Percentiles rank a stretch among this genome's conserved stretches.
Conservation (phyloP, 2,797 vertebrate genomes). For the Todus mexicanus region DNA sequence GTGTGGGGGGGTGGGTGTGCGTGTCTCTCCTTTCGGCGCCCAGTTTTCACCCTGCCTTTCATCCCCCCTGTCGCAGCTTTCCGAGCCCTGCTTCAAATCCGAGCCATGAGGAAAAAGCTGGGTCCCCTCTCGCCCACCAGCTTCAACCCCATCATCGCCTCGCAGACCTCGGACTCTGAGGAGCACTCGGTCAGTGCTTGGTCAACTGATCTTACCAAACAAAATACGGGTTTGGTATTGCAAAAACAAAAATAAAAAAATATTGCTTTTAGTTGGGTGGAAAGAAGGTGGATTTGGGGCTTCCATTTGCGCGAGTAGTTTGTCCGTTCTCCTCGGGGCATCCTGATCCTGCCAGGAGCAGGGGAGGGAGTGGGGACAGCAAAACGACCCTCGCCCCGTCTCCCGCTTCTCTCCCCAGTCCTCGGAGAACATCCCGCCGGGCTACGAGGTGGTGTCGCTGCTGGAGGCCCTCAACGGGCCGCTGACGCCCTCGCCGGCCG, state of each 20-base stretch:
- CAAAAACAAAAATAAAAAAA: too few relatives aligned
- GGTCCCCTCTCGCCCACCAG: constrained; percentile 87
- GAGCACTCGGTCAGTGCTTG: constrained; percentile 88
- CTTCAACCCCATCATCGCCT: constrained; percentile 93
- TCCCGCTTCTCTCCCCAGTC: constrained; percentile 74
- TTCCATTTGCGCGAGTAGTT: background rate
- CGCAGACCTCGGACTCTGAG: constrained; percentile 94
- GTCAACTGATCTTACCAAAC: background rate
- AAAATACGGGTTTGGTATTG: background rate
- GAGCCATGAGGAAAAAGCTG: constrained; percentile 95
- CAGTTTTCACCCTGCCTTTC: background rate
- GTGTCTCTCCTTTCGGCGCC: background rate
- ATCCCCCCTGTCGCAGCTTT: constrained; percentile 76
- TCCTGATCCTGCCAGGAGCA: background rate
- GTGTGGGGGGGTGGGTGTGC: background rate
- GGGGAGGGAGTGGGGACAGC: background rate
- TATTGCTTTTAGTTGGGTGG: background rate
- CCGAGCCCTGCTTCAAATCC: constrained; percentile 95
- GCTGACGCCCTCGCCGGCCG: constrained; percentile 81
- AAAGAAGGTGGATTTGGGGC: background rate
- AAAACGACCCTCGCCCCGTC: background rate
- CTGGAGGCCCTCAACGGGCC: constrained; percentile 96
- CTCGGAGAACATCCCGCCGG: constrained; percentile 92
- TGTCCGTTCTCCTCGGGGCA: background rate
- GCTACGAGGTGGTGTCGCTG: constrained; percentile 94